Conservation (phyloP, 2,888 invertebrate species). For the Agrypnus murinus region DNA sequence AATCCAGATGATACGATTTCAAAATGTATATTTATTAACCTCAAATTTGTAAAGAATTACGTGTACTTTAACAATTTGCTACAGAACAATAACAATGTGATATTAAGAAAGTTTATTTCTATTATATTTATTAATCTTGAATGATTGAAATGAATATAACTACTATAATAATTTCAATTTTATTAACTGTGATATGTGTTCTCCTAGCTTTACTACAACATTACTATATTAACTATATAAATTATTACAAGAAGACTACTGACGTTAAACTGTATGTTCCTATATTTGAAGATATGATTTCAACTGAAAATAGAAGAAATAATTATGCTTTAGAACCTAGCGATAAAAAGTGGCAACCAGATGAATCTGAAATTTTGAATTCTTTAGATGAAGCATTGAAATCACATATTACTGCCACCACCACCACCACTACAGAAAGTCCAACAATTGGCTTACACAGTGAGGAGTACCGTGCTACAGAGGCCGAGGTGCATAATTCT, state of each 20-base stretch:
- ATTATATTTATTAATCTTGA: conserved; percentile 30
- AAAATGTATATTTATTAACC: too few species aligned
- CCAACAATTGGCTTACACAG: conserved; percentile 37
- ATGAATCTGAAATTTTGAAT: conserved; percentile 63
- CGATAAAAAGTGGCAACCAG: conserved; percentile 41
- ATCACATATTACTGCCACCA: conserved; percentile 48
- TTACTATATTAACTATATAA: conserved; percentile 63
- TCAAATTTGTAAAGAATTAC: conserved; percentile 28
- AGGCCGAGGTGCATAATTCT: conserved; percentile 87
- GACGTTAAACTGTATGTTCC: conserved; percentile 63
- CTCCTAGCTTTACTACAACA: conserved; percentile 67
- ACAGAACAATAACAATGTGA: conserved; percentile 22
- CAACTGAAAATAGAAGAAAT: conserved; percentile 60
- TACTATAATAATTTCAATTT: conserved; percentile 63
- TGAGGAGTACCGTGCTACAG: conserved; percentile 64
- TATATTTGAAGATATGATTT: conserved; percentile 68
- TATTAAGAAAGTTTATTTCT: conserved; percentile 29
- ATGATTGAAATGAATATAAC: conserved; percentile 53
- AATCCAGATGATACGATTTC: too few species aligned
- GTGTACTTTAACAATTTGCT: conserved; percentile 21
- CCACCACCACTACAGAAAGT: conserved; percentile 39
- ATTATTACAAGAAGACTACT: conserved; percentile 57
- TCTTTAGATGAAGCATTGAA: conserved; percentile 63
- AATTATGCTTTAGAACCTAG: conserved; percentile 53
- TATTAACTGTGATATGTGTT: conserved; percentile 68